Base-by-base conservation (phyloP, 2,113 vertebrate genomes). In the Thalassoma bifasciatum region DNA sequence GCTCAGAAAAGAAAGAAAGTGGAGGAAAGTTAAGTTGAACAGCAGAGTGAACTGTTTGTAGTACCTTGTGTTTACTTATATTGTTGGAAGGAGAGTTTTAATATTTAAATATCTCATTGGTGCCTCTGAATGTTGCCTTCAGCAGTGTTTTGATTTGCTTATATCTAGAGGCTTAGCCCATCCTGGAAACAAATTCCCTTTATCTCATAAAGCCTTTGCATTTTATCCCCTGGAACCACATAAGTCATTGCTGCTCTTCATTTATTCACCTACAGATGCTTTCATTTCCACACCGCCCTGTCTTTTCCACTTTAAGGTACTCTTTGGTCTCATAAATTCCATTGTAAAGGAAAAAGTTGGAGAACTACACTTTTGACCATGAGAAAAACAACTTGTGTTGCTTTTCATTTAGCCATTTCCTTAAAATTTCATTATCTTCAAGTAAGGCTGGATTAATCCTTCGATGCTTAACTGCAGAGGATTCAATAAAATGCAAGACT, bases 401-500 rank as follows among this genome's bases (percentile, higher is more conserved):
- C 37, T 44, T 38, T 30, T 63, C 19, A 52, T 22, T 50, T 8
- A n/a, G 8, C 21, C 5, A 64, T 66, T 52, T 49, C 24, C 24
- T 70, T 58, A 12, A 44, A 59, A 34, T 12, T 2, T 12, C 8
- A 26, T 62, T 34, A 17, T 17, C 21, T 67, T 65, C 14, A 53
- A 53, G 49, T 21, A 37, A 16, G 23, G 23, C 24, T 49, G 2
- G 61, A 78, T 77, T 13, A 23, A 69, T 75, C 44, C 72, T 72
- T 22, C 9, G 8, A 30, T 56, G 54, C 63, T 42, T 75, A 67
- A 62, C 44, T 50, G 58, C 38, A 70, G 26, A 24, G 38, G 46
- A 34, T 63, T 77, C 53, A 72, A 54, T 60, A 37, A 75, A 79
- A 66, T 52, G 40, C 50, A 60, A 23, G 53, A 46, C 36, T 3